Evolutionary conservation across 1,140 invertebrate species (phyloP).

Genomic region (Drosophila parvula): DNA sequence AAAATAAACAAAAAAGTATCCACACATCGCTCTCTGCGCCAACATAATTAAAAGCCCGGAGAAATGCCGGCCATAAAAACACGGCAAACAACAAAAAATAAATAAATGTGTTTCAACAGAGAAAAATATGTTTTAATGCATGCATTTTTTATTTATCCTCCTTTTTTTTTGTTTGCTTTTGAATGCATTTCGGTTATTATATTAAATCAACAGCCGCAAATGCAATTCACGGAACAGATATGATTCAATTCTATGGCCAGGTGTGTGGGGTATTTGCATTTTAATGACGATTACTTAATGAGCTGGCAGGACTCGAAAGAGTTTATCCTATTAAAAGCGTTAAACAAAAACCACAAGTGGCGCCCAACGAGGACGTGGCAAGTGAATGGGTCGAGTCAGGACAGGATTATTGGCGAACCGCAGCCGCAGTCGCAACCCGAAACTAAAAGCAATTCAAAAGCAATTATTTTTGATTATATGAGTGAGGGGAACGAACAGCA

Average conservation of each 20-base stretch:
- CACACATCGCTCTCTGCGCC: constrained; percentile 22
- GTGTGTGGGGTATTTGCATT: constrained; percentile 16
- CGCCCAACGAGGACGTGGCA: constrained; percentile 10
- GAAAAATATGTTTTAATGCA: constrained; percentile 35
- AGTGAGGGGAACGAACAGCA: neutral
- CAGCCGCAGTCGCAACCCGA: constrained; percentile 16
- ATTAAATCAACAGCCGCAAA: constrained; percentile 62
- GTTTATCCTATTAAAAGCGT: constrained; percentile 16
- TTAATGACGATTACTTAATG: constrained; percentile 46
- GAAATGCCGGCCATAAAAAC: constrained; percentile 32
- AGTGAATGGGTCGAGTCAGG: constrained; percentile 3
- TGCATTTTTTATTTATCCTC: constrained; percentile 25
- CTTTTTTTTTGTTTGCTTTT: neutral
- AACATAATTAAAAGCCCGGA: constrained; percentile 65
- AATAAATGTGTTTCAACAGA: neutral
- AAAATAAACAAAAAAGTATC: constrained; percentile 33
- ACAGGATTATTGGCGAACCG: constrained; percentile 11
- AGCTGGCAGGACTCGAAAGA: constrained; percentile 21
- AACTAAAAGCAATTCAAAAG: constrained; percentile 73
- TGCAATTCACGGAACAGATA: constrained; percentile 30
- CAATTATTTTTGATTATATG: constrained; percentile 74
- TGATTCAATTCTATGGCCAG: constrained; percentile 32
- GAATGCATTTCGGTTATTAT: constrained; percentile 45
- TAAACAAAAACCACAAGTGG: constrained; percentile 30
- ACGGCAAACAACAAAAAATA: constrained; percentile 13